Conservation (phyloP, 2,113 vertebrate species). For the Protobothrops flavoviridis region DNA sequence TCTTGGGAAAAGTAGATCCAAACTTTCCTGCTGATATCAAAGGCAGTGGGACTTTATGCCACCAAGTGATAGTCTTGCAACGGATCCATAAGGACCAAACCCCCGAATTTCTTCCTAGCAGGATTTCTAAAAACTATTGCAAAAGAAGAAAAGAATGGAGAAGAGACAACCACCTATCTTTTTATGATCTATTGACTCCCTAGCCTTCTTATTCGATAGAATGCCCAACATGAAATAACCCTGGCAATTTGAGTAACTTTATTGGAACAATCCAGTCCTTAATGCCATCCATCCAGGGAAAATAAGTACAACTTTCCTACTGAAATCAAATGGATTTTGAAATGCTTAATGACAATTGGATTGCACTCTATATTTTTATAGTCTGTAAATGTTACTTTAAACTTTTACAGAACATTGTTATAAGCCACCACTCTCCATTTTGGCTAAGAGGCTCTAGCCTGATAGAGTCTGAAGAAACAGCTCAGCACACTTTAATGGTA, state of each 20-base stretch:
- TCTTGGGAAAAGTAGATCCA: neutral
- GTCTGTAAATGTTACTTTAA: conserved; percentile 44
- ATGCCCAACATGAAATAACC: neutral
- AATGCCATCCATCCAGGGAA: neutral
- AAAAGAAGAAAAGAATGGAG: neutral
- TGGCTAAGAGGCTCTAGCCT: conserved; percentile 57
- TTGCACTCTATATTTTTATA: conserved; percentile 22
- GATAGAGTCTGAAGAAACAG: conserved; percentile 64
- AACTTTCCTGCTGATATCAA: neutral
- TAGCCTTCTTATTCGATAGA: neutral
- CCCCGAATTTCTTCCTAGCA: neutral
- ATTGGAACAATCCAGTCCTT: neutral
- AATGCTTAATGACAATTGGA: neutral
- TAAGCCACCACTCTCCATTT: conserved; percentile 41
- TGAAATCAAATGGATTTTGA: neutral
- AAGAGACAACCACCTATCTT: neutral
- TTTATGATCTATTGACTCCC: neutral
- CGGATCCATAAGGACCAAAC: neutral
- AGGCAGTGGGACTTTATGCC: neutral
- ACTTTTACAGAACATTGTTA: conserved; percentile 54
- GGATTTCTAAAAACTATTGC: neutral
- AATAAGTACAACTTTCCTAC: neutral
- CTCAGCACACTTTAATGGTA: conserved; percentile 60
- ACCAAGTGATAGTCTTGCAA: neutral
- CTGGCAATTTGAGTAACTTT: neutral